A percentile compares a stretch with the other conserved stretches of the same genome.
Conservation (phyloP, 2,888 invertebrate species). For the Andrena dorsata region DNA sequence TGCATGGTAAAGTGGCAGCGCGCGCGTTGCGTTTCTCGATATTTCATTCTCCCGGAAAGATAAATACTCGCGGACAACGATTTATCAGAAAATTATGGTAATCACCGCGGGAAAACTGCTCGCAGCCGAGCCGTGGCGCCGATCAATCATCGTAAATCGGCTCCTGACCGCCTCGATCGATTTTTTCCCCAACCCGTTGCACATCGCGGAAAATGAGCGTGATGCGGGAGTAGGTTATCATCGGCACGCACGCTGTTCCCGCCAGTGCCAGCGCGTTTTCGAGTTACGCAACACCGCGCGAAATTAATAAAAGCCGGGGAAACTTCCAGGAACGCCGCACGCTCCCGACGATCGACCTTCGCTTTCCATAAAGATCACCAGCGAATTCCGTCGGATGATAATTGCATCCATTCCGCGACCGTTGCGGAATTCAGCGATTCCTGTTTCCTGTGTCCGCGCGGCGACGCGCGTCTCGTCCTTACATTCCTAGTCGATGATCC, state of each 20-base stretch:
- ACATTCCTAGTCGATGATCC: constrained; percentile 80
- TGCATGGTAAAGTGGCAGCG: constrained; percentile 38
- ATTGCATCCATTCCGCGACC: constrained; percentile 68
- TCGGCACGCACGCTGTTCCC: not conserved
- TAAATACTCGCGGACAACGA: constrained; percentile 46
- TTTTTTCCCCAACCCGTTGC: not conserved
- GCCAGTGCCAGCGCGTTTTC: constrained; percentile 25
- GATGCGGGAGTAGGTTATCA: constrained; percentile 1
- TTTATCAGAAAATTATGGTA: constrained; percentile 46
- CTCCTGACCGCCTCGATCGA: constrained; percentile 1
- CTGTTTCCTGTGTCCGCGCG: constrained; percentile 55
- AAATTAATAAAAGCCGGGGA: constrained; percentile 43
- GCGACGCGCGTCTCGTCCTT: constrained; percentile 69
- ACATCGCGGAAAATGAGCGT: not conserved
- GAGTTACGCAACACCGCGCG: constrained; percentile 36
- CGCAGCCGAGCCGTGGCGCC: not conserved
- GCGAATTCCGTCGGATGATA: constrained; percentile 56
- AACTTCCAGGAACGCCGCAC: constrained; percentile 44
- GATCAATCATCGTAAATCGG: not conserved
- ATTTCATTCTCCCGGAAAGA: constrained; percentile 45
- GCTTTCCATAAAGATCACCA: constrained; percentile 41
- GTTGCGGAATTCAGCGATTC: constrained; percentile 73
- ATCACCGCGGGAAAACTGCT: constrained; percentile 29
- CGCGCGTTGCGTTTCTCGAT: constrained; percentile 35
- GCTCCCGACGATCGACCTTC: constrained; percentile 30